Conservation (phyloP, 2,113 vertebrate genomes). For the Odobenus rosmarus region DNA sequence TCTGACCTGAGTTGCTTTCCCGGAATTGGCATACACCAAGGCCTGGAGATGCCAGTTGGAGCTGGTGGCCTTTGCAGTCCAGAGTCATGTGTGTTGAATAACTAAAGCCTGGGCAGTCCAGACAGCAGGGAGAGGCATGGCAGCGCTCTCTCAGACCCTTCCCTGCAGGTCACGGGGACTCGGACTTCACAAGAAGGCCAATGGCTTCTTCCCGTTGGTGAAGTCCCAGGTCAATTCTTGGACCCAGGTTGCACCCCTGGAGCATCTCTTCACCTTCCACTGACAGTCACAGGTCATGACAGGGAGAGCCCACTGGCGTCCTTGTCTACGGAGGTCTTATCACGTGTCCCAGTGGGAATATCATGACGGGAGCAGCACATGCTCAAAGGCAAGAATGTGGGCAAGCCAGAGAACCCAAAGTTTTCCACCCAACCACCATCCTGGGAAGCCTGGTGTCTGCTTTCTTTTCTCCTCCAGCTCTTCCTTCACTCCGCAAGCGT, state of each 20-base stretch:
- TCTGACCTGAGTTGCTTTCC: not conserved
- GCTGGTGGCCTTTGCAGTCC: not conserved
- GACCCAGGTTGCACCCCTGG: not conserved
- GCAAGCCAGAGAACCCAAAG: not conserved
- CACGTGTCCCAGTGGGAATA: rapidly evolving
- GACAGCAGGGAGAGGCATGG: not conserved
- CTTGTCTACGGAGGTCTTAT: not conserved
- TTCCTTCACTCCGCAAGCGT: not conserved
- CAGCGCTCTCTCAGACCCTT: not conserved
- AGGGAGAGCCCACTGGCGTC: not conserved
- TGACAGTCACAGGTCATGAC: not conserved
- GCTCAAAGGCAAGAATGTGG: not conserved
- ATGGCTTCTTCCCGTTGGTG: not conserved
- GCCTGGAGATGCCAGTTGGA: not conserved
- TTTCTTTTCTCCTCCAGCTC: not conserved
- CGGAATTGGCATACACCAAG: not conserved
- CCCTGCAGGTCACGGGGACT: not conserved
- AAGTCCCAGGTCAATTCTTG: not conserved
- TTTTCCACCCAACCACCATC: not conserved
- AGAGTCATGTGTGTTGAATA: rapidly evolving
- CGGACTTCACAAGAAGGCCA: not conserved
- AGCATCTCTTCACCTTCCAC: not conserved
- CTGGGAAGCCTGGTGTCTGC: not conserved
- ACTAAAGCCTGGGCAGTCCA: not conserved
- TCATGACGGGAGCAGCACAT: rapidly evolving